A percentile compares a stretch with the other conserved stretches of the same genome.
These are phyloP conservation scores for Falco concolor DNA, from an alignment of 2,797 vertebrate species.

Conservation along the genomic window DNA sequence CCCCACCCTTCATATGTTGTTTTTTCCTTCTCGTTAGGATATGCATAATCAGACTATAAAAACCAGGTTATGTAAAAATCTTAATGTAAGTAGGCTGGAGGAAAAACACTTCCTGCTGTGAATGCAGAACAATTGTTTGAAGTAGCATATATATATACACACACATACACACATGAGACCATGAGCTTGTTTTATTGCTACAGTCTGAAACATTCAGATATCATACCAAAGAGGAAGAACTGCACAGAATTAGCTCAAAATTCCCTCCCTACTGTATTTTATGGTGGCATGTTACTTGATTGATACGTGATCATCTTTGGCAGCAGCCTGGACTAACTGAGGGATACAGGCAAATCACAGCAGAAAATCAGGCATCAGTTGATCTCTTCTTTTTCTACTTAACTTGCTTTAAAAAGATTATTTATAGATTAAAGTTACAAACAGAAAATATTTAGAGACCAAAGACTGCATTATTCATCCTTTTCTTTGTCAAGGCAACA, in stretches of 20 bases:
- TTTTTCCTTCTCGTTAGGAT: slow-evolving; percentile 52
- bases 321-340: background rate
- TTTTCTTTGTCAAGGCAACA: background rate
- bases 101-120: background rate
- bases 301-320: background rate
- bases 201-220: background rate
- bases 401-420: background rate
- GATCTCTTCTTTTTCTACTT: background rate
- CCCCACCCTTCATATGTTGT: slow-evolving; percentile 50
- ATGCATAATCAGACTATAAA: slow-evolving; percentile 28
- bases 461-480: background rate
- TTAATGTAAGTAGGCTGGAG: background rate
- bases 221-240: background rate
- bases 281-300: background rate
- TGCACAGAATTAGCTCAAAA: background rate
- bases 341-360: background rate
- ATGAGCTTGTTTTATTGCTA: background rate
- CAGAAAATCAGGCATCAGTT: background rate
- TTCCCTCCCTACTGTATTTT: background rate
- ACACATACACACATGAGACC: background rate
- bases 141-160: background rate
- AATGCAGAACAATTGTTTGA: background rate
- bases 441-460: background rate
- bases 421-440: background rate
- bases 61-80: background rate